phyloP scores from a whole-genome alignment of 2,797 vertebrate genomes.

The Lophotriccus pileatus region DNA sequence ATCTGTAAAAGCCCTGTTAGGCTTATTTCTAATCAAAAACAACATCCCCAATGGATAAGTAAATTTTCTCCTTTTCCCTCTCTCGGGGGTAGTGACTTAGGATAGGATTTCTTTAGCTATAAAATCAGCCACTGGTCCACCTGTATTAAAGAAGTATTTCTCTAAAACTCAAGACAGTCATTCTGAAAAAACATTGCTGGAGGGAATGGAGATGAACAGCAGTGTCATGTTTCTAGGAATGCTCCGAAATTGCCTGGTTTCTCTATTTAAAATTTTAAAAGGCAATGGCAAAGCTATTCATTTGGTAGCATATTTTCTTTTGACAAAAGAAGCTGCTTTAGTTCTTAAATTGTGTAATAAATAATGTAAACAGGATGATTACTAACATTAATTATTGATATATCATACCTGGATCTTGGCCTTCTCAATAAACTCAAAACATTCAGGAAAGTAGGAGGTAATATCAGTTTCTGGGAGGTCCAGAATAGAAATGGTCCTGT shows the following conservation, averaged over 20 bases:
- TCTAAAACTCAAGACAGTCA: background rate
- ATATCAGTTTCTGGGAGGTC: slow-evolving; percentile 90
- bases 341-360: background rate
- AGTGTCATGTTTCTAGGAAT: background rate
- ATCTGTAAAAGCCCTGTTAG: background rate
- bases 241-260: background rate
- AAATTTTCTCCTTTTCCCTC: background rate
- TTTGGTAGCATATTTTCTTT: background rate
- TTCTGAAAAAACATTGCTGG: background rate
- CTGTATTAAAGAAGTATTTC: background rate
- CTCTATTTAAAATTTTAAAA: background rate
- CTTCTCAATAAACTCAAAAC: slow-evolving; percentile 90
- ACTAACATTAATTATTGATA: slow-evolving; percentile 15
- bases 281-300: background rate
- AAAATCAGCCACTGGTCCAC: background rate
- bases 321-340: background rate
- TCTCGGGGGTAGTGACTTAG: background rate
- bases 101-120: background rate
- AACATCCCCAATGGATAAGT: background rate
- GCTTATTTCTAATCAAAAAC: background rate
- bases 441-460: slow-evolving; percentile 85
- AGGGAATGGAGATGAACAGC: background rate
- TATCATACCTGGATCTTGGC: slow-evolving; percentile 81
- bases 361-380: background rate
- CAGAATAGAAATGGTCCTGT: slow-evolving; percentile 88